Evolutionary conservation across 64 coral and sea anemone genomes (phyloP), one percentile per base, ranked within the genome.

Genomic region (Cladopsammia gracilis): DNA sequence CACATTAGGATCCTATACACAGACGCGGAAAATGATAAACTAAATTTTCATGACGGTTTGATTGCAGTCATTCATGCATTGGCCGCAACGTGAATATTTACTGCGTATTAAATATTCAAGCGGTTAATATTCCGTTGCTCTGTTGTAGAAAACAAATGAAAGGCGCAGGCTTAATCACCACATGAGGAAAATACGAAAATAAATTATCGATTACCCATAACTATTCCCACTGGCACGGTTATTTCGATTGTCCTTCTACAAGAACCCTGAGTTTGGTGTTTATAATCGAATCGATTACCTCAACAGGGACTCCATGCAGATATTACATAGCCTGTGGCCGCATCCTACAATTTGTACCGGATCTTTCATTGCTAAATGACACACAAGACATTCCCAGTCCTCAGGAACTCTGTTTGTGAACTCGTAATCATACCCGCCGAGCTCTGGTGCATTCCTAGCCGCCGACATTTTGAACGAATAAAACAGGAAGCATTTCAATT

Each of bases 301-400:
- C 56, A 75, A 75, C 1, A 94, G 56, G 9, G 87, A 88, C 45
- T 94, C 77, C 77, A 94, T 94, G 26, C 95, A 96, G 34, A 57
- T 96, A 7, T 89, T 88, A 73, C 95, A 96, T 48, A 96, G 77
- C 5, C 95, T 87, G 34, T 96, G 90, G 14, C 91, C 95, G 62
- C 95, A 96, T 64, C 85, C 79, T 10, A 93, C 64, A 72, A 93
- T 82, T 71, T 96, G 95, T 7, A 90, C 62, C 1, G 91, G 87
- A 43, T 93, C 95, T 26, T 92, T 92, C 66, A 96, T 48, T 7
- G 79, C 71, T 9, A 82, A 58, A 26, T 93, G 78, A 71, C 95
- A 96, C 22, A 96, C 81, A 4, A 82, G 86, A 65, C 95, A 96
- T 50, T 90, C 79, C 58, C 88, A 75, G 61, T 96, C 62, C 16